Percentiles rank a stretch among this genome's conserved stretches.
These are phyloP conservation scores for Thomomys bottae DNA, from an alignment of 2,113 vertebrate species.

Conservation along the genomic window DNA sequence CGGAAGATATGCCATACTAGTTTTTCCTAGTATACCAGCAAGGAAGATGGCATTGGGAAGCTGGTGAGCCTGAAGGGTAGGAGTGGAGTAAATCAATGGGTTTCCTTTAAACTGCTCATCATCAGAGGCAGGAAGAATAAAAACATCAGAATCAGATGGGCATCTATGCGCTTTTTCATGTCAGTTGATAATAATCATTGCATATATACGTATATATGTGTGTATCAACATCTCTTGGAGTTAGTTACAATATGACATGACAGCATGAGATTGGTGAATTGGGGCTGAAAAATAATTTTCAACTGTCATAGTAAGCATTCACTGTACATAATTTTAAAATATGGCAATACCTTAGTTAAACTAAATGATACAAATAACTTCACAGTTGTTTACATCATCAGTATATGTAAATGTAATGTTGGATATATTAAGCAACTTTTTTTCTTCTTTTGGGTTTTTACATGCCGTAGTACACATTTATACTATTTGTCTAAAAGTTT, in stretches of 20 bases:
- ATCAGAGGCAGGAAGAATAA: neutral
- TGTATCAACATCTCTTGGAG: neutral
- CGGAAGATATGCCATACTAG: accelerated
- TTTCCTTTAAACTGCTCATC: neutral
- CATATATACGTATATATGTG: slow-evolving; percentile 26
- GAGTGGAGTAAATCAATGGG: neutral
- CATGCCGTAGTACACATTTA: neutral
- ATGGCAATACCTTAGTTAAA: slow-evolving; percentile 19
- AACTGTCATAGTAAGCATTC: neutral
- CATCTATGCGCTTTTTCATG: neutral
- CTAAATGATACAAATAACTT: slow-evolving; percentile 16
- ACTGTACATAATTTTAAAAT: slow-evolving; percentile 24
- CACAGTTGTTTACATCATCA: slow-evolving; percentile 25
- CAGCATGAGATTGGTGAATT: neutral
- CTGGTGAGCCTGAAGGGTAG: neutral
- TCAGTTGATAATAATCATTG: neutral
- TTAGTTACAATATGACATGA: neutral
- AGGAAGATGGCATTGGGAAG: neutral
- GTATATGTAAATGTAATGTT: slow-evolving; percentile 55
- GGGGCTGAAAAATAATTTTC: neutral
- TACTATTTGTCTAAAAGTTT: slow-evolving; percentile 26
- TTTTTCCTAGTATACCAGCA: neutral
- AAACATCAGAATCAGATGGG: neutral
- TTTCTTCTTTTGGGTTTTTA: slow-evolving; percentile 34
- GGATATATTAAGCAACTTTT: neutral